phyloP scores from a whole-genome alignment of 2,797 vertebrate genomes.

The Hafferia zeledoni region DNA sequence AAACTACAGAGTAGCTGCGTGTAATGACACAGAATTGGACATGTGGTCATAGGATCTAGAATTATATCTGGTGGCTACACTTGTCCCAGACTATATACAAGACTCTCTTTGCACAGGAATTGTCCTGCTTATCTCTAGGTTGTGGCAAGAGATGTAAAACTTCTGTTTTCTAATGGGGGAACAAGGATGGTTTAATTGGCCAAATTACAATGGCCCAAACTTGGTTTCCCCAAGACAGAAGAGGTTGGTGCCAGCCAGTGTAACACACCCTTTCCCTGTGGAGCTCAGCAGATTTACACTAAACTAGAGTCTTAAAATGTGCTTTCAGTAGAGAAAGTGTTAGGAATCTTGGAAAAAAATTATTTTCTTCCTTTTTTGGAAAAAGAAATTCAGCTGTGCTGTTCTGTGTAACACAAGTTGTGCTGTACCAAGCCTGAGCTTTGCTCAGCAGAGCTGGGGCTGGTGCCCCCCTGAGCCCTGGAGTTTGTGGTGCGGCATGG shows the following conservation, averaged over 20 bases:
- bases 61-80: not conserved
- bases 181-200: not conserved
- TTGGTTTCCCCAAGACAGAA: not conserved
- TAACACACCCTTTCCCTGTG: not conserved
- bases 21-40: not conserved
- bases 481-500: not conserved
- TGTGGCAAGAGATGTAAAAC: not conserved
- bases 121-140: not conserved
- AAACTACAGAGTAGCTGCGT: not conserved
- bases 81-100: not conserved
- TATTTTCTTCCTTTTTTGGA: not conserved
- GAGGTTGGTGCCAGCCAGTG: not conserved
- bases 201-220: not conserved
- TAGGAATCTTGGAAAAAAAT: not conserved
- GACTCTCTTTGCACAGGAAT: not conserved
- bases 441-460: not conserved
- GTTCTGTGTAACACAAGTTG: not conserved
- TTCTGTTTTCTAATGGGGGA: not conserved
- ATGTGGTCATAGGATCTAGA: not conserved
- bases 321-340: not conserved
- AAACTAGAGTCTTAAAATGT: not conserved
- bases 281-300: not conserved
- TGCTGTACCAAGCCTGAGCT: not conserved
- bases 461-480: not conserved
- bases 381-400: not conserved